These are phyloP conservation scores for Ceriagrion tenellum DNA, from an alignment of 2,888 invertebrate genomes.

Conservation along the genomic window DNA sequence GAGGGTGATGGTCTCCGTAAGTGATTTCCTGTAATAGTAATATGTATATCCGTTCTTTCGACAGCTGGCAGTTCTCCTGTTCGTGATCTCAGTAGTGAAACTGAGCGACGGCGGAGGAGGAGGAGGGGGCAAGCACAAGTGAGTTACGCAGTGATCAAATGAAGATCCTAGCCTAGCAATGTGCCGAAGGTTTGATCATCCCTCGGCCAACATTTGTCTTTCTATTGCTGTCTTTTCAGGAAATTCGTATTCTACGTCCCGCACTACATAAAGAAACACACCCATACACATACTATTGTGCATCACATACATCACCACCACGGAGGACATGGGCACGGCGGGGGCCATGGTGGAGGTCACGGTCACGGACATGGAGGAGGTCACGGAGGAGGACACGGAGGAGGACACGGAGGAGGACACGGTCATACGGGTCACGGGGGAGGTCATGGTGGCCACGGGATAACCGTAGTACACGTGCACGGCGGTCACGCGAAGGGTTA, in stretches of 20 bases:
- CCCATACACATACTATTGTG: slow-evolving; percentile 40
- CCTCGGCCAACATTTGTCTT: neutral
- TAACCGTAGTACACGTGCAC: neutral
- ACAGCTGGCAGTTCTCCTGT: slow-evolving; percentile 13
- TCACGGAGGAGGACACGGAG: slow-evolving; percentile 45
- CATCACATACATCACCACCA: slow-evolving; percentile 46
- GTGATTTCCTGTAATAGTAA: neutral
- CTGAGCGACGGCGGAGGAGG: neutral
- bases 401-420: neutral
- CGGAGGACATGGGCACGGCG: slow-evolving; percentile 36
- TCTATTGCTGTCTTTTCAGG: neutral
- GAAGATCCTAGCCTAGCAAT: neutral
- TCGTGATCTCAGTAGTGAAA: neutral
- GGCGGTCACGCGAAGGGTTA: neutral
- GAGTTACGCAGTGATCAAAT: neutral
- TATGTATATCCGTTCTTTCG: neutral
- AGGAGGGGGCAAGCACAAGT: slow-evolving; percentile 45
- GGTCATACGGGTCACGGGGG: neutral
- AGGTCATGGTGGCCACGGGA: neutral
- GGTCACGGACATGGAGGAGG: slow-evolving; percentile 19
- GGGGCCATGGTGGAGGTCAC: neutral
- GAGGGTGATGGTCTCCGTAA: neutral
- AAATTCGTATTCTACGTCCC: slow-evolving; percentile 47
- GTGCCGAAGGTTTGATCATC: neutral
- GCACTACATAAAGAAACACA: slow-evolving; percentile 27